Evolutionary conservation across 2,888 invertebrate species (phyloP), one percentile per base, ranked within the genome.

Genomic region (Thymelicus lineola): DNA sequence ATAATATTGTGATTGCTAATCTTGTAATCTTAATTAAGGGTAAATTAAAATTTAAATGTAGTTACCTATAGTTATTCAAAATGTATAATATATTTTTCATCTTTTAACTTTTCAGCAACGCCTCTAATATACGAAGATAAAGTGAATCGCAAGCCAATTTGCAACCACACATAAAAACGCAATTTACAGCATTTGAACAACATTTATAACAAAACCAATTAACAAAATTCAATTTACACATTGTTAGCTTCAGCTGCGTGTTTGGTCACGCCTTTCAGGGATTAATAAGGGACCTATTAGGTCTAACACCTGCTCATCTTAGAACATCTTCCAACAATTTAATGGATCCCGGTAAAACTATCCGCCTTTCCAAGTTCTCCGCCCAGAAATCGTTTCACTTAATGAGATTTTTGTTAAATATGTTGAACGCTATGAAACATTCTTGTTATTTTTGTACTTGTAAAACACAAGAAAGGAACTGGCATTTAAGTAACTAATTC

Each of bases 191-290:
- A 20, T 20, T 69, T 69, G 36, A 15, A 46, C 28, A 62, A 61
- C 55, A 46, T 45, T 46, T 50, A 69, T 50, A 58, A 59, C 45
- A 50, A 38, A 59, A 50, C 12, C 63, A 69, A 69, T 69, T 64
- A 64, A 69, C 63, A n/a, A 69, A 69, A 69, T 69, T 69, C 69
- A 69, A 69, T 69, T 69, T 69, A 64, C 69, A 69, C 69, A 64
- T 69, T 59, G 69, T 69, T 64, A 69, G 63, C 59, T 64, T 69
- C 74, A 74, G 72, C 72, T 74, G 74, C 60, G 48, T 50, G 20
- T 70, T 64, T 60, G 57, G 70, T 71, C 74, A 74, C 74, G 74
- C 74, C 73, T 68, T 70, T 70, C 70, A 71, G 66, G 42, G 67
- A 67, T 64, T 71, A 74, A 74, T 74, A 71, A 74, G 67, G 57